Base-by-base conservation (phyloP, 2,113 vertebrate genomes). In the Rhinoptilus africanus region DNA sequence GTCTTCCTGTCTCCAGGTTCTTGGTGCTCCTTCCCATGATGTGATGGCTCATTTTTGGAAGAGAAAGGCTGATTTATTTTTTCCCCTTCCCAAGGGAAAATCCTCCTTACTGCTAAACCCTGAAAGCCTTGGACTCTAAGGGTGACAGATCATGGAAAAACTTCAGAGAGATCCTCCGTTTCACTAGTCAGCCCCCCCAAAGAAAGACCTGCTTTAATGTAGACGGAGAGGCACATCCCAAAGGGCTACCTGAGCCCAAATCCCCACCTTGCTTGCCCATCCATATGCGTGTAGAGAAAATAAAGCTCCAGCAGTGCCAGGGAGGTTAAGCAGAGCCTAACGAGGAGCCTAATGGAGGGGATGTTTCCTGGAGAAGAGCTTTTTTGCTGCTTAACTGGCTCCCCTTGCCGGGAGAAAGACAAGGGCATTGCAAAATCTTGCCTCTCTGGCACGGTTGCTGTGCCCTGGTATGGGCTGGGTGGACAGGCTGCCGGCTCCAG, bases 241-340 rank as follows among this genome's bases (percentile, higher is more conserved):
- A 51, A 67, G 41, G 64, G 10, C 9, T 48, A 14, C 22, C 3
- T 3, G 63, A 56, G 19, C 57, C 4, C 32, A 0, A 4, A 13
- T 74, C 21, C 6, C 4, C 37, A 5, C 5, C 41, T 67, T 56
- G 13, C 13, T 2, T 2, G 0, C 30, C 28, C 3, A 2, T 48
- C 45, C 12, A 6, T 10, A 13, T 10, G 4, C 19, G 13, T 0
- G 1, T 28, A 37, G 22, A 63, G 73, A 63, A 88, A 68, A 83
- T 10, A 14, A 50, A 57, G 16, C 1, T 1, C 37, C 34, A 24
- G 21, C 34, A 11, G 43, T 14, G 30, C 32, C 64, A 8, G 51
- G 7, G 41, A 50, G 22, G 13, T 24, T 28, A 15, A 71, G 22
- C 30, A 41, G 59, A 72, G 7, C 26, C 41, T 67, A 75, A 35